These are phyloP conservation scores for Xestoiulus laeticollis DNA, from an alignment of 2,888 invertebrate genomes.

Conservation along the genomic window DNA sequence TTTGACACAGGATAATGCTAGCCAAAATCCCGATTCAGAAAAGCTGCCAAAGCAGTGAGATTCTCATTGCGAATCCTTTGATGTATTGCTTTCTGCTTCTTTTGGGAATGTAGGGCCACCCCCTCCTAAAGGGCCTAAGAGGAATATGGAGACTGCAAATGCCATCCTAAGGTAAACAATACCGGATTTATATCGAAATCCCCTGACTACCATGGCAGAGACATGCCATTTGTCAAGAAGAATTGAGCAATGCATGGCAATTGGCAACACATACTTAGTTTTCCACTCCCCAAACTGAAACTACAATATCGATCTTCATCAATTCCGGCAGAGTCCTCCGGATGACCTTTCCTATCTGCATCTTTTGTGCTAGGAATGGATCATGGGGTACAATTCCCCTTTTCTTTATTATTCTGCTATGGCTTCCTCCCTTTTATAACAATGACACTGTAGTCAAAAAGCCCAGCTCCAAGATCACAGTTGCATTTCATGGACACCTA, in stretches of 20 bases:
- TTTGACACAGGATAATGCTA: not conserved
- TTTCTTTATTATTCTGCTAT: not conserved
- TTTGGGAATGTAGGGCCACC: not conserved
- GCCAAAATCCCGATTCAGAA: not conserved
- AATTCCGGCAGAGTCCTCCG: not conserved
- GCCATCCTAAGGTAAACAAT: not conserved
- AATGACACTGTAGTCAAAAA: not conserved
- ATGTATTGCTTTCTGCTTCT: not conserved
- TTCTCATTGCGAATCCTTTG: not conserved
- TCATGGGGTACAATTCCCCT: not conserved
- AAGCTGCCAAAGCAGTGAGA: not conserved
- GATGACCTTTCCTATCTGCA: slow-evolving; percentile 9
- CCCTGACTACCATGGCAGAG: not conserved
- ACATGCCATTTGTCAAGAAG: not conserved
- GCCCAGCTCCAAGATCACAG: not conserved
- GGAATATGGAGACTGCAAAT: not conserved
- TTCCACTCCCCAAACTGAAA: not conserved
- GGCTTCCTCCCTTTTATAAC: not conserved
- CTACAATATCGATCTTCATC: not conserved
- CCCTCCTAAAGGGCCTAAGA: not conserved
- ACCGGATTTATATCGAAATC: not conserved
- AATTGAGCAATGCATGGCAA: slow-evolving; percentile 1
- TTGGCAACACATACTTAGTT: slow-evolving; percentile 1
- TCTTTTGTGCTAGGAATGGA: not conserved
- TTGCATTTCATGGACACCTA: not conserved